Percentiles rank a stretch among this genome's conserved stretches.
These are phyloP conservation scores for Enteromius mattozi DNA, from an alignment of 2,797 vertebrate species.

Conservation along the genomic window DNA sequence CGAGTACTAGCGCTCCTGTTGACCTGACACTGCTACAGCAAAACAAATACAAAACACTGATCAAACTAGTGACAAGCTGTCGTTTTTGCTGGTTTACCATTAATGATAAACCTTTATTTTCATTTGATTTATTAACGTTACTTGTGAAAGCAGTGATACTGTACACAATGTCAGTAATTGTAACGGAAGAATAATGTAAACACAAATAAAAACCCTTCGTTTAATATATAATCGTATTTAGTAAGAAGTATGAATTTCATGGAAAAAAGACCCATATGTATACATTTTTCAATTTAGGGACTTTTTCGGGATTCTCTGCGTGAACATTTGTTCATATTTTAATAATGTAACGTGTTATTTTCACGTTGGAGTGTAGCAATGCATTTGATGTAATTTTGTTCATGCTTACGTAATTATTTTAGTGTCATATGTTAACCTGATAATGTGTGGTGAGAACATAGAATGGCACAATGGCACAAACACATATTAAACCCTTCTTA, in stretches of 20 bases:
- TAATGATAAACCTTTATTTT: background rate
- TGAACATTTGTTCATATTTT: background rate
- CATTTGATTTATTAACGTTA: background rate
- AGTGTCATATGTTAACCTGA: background rate
- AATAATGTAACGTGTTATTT: background rate
- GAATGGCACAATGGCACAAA: background rate
- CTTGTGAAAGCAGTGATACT: background rate
- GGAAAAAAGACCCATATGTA: background rate
- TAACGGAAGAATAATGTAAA: conserved; percentile 6
- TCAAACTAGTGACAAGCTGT: background rate
- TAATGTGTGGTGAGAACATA: too few species aligned
- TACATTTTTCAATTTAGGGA: background rate
- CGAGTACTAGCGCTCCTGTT: background rate
- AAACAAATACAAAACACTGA: background rate
- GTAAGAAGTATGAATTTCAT: too few species aligned
- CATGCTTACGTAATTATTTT: background rate
- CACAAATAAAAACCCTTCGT: background rate
- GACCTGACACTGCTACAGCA: background rate
- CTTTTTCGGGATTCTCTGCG: background rate
- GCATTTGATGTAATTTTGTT: background rate
- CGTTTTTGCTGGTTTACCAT: background rate
- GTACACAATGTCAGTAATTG: background rate
- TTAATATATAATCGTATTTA: background rate
- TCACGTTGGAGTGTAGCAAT: background rate
- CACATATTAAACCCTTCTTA: background rate